Evolutionary conservation across 2,888 invertebrate species (phyloP), one percentile per base, ranked within the genome.

Genomic region (Hymenopus coronatus): DNA sequence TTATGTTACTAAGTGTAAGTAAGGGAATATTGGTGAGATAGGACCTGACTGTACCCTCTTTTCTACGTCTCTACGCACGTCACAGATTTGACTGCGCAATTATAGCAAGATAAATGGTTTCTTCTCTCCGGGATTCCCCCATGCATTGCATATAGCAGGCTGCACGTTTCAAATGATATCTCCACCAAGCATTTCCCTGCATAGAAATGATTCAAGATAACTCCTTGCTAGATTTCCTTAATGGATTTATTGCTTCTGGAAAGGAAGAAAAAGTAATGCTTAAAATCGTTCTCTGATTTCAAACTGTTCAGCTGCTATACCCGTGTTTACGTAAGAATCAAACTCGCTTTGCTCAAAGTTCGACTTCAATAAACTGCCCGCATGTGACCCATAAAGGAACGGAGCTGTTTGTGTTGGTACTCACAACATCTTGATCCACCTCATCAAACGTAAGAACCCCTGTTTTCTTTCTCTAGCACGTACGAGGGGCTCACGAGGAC

Each of bases 31-130:
- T 30, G 30, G 3, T 30, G 4, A 2, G 33, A 33, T 33, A 2
- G 54, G 25, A 70, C 54, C 20, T 70, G 54, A 70, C 54, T 70
- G 20, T 70, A 70, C 54, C 8, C 54, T 54, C 54, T 54, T 54
- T 54, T 54, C 2, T 54, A 20, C 54, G 54, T 54, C 15, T 54
- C 54, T 15, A 70, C 54, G 25, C 54, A 70, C 54, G 54, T 70
- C 88, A 85, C 70, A 82, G 84, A 84, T 88, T 88, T 88, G 88
- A 88, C 88, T 88, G 82, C 30, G 88, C 88, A 88, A 88, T 88
- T 84, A 88, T 88, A 27, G 25, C 28, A 85, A 88, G 88, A 88
- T 85, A 88, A 88, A 88, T 88, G 88, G 88, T 85, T 85, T 40
- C 40, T 81, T 30, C 46, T 82, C 87, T 86, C 15, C 9, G 14